Base-by-base conservation (phyloP, 1,140 invertebrate species). In the Cryptotermes secundus region DNA sequence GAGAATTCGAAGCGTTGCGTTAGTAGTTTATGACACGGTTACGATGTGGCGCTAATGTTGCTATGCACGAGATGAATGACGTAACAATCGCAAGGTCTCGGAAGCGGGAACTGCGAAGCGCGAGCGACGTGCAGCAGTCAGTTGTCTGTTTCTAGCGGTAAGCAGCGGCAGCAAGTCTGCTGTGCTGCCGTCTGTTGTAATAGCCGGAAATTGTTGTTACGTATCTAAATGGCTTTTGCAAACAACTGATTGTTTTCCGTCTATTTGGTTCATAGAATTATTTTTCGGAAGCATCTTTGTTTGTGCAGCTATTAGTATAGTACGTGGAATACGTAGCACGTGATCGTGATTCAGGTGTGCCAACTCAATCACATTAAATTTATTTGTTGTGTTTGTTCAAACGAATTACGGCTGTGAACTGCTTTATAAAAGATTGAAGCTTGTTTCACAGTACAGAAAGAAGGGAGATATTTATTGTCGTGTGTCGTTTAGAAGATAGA, bases 301-400 rank as follows among this genome's bases (percentile, higher is more conserved):
- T 72, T 72, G 59, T n/a, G 59, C 6, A 0, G 4, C 59, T 31
- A 16, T 72, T 26, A 72, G 59, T 72, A 31, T 72, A 72, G 59
- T 72, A n/a, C 59, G 59, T 72, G 59, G n/a, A 72, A 12, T 49
- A 72, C 59, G 59, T 31, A 72, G 59, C 59, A 72, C 59, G 59
- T 72, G 59, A 31, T 31, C 26, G n/a, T 31, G 59, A 31, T n/a
- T 72, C 59, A 72, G 59, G 26, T 26, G 26, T 31, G 59, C 59
- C 59, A 72, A 72, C 59, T 31, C 31, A 7, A 6, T n/a, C 59
- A 1, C n/a, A 31, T 72, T 26, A n/a, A 72, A 59, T 22, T 16
- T 59, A 16, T n/a, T 59, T 24, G 9, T 10, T 31, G n/a, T 72
- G 59, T 31, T 72, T 72, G 26, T 72, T 31, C 10, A 16, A 65